Conservation (phyloP, 1,140 invertebrate genomes). For the Ceratina australensis region DNA sequence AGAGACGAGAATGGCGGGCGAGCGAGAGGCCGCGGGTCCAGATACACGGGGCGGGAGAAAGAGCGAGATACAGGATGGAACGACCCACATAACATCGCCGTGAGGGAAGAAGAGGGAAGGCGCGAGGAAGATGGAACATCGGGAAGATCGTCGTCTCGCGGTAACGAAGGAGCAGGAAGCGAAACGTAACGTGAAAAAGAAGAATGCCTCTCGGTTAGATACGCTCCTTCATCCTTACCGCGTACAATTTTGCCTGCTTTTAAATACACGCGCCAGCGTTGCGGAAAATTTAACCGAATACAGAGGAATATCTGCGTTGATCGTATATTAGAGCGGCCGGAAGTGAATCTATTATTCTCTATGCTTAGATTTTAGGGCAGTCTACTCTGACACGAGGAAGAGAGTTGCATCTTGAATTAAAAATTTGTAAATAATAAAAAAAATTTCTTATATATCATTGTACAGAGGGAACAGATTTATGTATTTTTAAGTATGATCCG, state of each 20-base stretch:
- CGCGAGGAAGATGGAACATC: constrained; percentile 2
- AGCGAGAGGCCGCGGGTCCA: constrained; percentile 11
- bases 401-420: too few species aligned
- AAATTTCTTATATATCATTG: too few species aligned
- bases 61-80: constrained; percentile 52
- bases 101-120: constrained; percentile 34
- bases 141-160: constrained; percentile 32
- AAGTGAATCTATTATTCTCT: too few species aligned
- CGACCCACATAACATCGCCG: constrained; percentile 64
- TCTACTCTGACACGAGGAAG: too few species aligned
- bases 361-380: too few species aligned
- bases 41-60: background rate
- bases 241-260: constrained; percentile 2
- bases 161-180: constrained; percentile 52
- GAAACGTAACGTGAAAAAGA: constrained; percentile 56
- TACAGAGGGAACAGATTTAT: too few species aligned
- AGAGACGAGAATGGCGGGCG: constrained; percentile 41
- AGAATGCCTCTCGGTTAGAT: constrained; percentile 24
- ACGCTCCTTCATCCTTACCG: background rate
- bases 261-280: background rate
- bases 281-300: too few species aligned
- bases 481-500: too few species aligned
- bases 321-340: too few species aligned
- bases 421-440: too few species aligned
- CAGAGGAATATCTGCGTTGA: too few species aligned